Percentiles rank a stretch among this genome's conserved stretches.
Conservation (phyloP, 2,797 vertebrate species). For the Ammospiza maritima region DNA sequence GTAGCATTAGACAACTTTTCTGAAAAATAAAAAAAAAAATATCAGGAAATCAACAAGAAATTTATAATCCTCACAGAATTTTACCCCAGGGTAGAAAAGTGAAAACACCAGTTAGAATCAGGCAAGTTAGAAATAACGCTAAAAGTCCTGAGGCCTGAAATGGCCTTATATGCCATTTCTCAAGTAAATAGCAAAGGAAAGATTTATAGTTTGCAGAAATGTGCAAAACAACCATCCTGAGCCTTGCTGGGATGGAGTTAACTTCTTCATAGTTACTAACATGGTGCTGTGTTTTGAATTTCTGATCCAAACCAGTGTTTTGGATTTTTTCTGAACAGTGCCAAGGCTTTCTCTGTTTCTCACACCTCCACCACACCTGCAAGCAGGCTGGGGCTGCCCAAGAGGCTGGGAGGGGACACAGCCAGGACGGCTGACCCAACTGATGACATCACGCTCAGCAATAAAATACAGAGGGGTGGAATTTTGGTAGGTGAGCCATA, state of each 20-base stretch:
- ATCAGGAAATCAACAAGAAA: not conserved
- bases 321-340: not conserved
- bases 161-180: not conserved
- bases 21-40: fast-evolving
- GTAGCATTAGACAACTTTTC: not conserved
- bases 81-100: not conserved
- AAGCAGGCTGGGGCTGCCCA: not conserved
- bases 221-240: not conserved
- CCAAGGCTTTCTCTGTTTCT: not conserved
- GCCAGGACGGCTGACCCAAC: not conserved
- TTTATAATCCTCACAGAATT: not conserved
- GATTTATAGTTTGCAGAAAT: not conserved
- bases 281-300: fast-evolving
- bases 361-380: not conserved
- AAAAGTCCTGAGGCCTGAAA: not conserved
- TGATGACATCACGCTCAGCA: not conserved
- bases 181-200: not conserved
- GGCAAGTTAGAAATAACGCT: not conserved
- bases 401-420: not conserved
- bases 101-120: not conserved
- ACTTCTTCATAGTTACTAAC: not conserved
- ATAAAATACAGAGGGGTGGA: not conserved
- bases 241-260: not conserved
- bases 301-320: not conserved
- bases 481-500: not conserved